Conservation (phyloP, 2,797 vertebrate species). For the Agapornis canus region DNA sequence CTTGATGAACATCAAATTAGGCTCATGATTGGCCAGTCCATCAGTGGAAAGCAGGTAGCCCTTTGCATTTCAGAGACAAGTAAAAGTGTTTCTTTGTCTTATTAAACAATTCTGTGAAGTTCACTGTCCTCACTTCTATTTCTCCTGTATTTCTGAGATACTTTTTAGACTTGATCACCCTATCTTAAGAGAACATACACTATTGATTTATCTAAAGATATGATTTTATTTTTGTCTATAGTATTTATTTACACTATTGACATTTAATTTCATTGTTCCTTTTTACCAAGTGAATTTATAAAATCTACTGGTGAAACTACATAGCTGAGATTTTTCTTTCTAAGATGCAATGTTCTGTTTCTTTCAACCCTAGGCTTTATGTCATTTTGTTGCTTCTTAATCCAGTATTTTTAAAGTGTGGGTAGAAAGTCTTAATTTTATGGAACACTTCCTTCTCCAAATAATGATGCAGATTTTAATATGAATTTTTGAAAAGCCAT, state of each 20-base stretch:
- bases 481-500: neutral
- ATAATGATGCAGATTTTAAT: neutral
- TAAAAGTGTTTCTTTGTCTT: neutral
- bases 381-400: neutral
- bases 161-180: neutral
- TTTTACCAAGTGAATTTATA: neutral
- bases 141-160: neutral
- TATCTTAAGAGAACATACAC: neutral
- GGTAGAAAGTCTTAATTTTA: neutral
- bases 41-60: neutral
- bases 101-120: neutral
- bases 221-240: neutral
- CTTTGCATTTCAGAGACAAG: neutral
- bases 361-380: neutral
- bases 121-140: neutral
- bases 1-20: neutral
- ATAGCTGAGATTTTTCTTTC: neutral
- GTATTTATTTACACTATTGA: neutral
- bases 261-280: neutral
- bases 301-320: neutral
- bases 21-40: neutral
- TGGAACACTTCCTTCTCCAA: neutral
- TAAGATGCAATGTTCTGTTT: neutral
- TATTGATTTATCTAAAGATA: neutral
- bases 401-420: neutral